Evolutionary conservation across 2,797 vertebrate genomes (phyloP).

Genomic region (Cyclura pinguis): DNA sequence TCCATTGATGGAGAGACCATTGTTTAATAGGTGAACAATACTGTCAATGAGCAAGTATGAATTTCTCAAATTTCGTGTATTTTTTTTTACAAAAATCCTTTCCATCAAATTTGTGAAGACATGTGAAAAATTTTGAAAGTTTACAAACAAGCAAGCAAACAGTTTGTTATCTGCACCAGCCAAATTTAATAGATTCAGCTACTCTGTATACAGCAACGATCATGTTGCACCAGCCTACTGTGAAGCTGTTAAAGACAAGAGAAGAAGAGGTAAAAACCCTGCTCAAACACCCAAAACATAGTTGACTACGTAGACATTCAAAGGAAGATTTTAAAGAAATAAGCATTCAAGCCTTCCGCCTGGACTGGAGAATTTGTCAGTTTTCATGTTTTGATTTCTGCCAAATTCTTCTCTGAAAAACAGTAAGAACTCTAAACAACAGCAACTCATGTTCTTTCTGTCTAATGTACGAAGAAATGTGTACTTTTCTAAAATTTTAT

Average conservation of each 20-base stretch:
- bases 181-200: not conserved
- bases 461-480: not conserved
- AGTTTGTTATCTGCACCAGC: not conserved
- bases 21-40: not conserved
- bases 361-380: not conserved
- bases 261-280: not conserved
- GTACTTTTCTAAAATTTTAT: not conserved
- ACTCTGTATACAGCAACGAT: not conserved
- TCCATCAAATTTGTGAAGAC: not conserved
- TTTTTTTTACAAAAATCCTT: not conserved
- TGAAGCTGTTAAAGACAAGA: not conserved
- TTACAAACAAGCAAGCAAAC: not conserved
- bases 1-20: slow-evolving; percentile 25
- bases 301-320: not conserved
- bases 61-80: not conserved
- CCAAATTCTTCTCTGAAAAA: not conserved
- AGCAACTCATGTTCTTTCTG: not conserved
- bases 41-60: too few species aligned
- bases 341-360: not conserved
- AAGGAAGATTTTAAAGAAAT: not conserved
- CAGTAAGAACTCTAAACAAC: too few species aligned
- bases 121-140: not conserved
- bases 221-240: not conserved
- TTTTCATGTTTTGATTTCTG: not conserved
- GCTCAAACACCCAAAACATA: not conserved